These are phyloP conservation scores for Lathronympha strigana DNA, from an alignment of 2,888 invertebrate genomes.

Conservation along the genomic window DNA sequence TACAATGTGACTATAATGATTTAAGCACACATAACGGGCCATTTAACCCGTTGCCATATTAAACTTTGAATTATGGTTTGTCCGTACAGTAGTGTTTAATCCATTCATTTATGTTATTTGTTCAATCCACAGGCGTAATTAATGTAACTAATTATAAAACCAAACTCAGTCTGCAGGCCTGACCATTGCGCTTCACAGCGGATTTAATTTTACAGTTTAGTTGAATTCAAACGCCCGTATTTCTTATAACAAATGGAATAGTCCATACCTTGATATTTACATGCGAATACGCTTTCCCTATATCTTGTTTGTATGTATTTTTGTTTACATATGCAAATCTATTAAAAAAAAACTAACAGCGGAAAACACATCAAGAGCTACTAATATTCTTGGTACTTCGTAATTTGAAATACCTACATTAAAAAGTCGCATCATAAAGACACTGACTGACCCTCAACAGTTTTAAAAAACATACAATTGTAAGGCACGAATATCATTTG, in stretches of 20 bases:
- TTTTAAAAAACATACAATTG: too few relatives aligned
- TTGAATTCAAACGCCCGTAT: background rate
- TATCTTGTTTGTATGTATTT: too few relatives aligned
- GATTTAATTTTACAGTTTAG: constrained; percentile 9
- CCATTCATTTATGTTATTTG: constrained; percentile 37
- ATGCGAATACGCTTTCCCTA: background rate
- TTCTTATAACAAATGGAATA: constrained; percentile 2
- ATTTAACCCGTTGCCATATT: constrained; percentile 20
- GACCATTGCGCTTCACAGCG: constrained; percentile 17
- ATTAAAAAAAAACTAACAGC: too few relatives aligned
- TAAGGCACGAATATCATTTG: too few relatives aligned
- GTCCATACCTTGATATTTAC: background rate
- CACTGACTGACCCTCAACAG: too few relatives aligned
- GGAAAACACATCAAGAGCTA: too few relatives aligned
- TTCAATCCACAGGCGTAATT: constrained; percentile 26
- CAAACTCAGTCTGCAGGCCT: constrained; percentile 25
- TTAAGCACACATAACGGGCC: constrained; percentile 10
- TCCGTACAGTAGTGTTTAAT: constrained; percentile 32
- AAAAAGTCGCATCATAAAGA: too few relatives aligned
- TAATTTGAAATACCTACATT: too few relatives aligned
- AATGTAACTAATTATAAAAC: constrained; percentile 41
- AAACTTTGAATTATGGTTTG: constrained; percentile 34
- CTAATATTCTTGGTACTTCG: too few relatives aligned
- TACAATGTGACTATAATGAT: background rate
- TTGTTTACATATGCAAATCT: too few relatives aligned